Evolutionary conservation across 64 coral and sea anemone species (phyloP), one percentile per base, ranked within the genome.

Genomic region (Orbicella faveolata): DNA sequence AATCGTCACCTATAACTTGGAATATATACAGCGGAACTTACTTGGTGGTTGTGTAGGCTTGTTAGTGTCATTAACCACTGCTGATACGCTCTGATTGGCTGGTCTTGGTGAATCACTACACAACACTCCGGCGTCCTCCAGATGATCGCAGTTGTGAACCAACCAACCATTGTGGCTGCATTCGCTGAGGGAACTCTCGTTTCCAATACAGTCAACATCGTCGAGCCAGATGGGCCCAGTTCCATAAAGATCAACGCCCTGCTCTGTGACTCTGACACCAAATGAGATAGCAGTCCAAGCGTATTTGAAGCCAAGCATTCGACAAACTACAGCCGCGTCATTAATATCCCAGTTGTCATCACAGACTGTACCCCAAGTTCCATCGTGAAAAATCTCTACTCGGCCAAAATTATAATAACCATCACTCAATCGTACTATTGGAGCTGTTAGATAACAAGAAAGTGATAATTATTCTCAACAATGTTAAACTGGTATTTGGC

Each of bases 111-210:
- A 36, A 34, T 82, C 33, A 41, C 26, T 75, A 65, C 89, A 91
- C 52, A 65, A 63, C 23, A 91, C 70, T 48, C 89, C 89, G 35
- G 69, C 69, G 35, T 91, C 89, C 59, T 91, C 79, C 4, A 9
- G n/a, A 54, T 91, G 89, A 26, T 69, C 80, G 17, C 89, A 91
- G 74, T 91, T 77, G 6, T 91, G 69, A 13, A 84, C 52, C 44
- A 80, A 66, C 89, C 89, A 91, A 52, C 89, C 89, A 64, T 61
- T 91, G 72, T 91, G 80, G 51, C 33, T 54, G 54, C 89, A 91
- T 19, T 84, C 77, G 30, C 23, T 81, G 6, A 91, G 25, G 11
- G 70, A 84, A 61, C 17, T 44, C 89, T 91, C 89, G 33, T 73
- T 75, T 16, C 89, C 89, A 14, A 10, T 83, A 77, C 89, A 91